Evolutionary conservation across 1,140 invertebrate genomes (phyloP), one percentile per base, ranked within the genome.

Genomic region (Dendroctonus valens): DNA sequence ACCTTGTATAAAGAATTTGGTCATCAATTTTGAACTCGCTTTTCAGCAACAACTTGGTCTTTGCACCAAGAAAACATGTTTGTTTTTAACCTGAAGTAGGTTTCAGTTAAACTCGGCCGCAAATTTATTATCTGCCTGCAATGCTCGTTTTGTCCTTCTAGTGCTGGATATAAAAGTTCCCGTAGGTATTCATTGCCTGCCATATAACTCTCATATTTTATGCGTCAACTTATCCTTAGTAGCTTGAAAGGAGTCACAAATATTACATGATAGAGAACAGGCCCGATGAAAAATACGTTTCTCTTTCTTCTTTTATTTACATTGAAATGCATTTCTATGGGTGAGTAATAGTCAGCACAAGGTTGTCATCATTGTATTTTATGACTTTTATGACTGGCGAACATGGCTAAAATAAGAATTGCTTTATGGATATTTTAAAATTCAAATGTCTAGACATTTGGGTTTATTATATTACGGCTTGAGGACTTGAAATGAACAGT

Each of bases 251-350:
- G 39, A 55, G 39, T 41, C 53, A 40, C 26, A 55, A 55, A 55
- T 41, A 26, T 55, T 55, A 55, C 53, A 41, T 41, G 39, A 41
- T 12, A 38, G 53, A 41, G 38, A 41, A 38, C n/a, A 41, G 53
- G 38, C 9, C 53, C 26, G 53, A 55, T 55, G 53, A 55, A 55
- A 55, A 55, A 55, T 55, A 11, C 15, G 37, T 41, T 55, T 55
- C 26, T 55, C 53, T 52, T 52, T 52, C 38, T 55, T 41, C 53
- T 55, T 51, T 51, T 51, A 51, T 51, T 51, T 15, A 15, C 15
- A 8, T 55, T 55, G 53, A 55, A 41, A 55, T 55, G 39, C 53
- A 55, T 39, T 55, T 55, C 53, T 55, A 55, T 55, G 26, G 53
- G 53, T 55, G 53, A 55, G 53, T 55, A 55, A 55, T 55, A 55